These are phyloP conservation scores for Unio delphinus DNA, from an alignment of 2,888 invertebrate genomes.

Conservation along the genomic window DNA sequence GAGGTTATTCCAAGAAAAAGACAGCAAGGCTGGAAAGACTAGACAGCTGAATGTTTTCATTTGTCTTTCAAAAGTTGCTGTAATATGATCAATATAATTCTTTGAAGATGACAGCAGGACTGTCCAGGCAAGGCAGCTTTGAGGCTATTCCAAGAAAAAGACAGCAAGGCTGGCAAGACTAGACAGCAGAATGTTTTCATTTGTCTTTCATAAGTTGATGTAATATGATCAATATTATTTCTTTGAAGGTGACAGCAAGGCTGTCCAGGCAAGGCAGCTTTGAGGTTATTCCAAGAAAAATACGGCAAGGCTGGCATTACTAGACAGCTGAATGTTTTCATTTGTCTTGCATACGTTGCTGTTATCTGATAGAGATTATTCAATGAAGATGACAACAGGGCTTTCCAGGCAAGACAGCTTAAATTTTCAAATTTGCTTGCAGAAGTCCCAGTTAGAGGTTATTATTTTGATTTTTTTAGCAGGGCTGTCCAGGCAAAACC, in stretches of 20 bases:
- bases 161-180: constrained; percentile 20
- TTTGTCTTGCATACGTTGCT: constrained; percentile 40
- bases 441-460: constrained; percentile 34
- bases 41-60: no score
- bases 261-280: constrained; percentile 16
- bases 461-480: constrained; percentile 20
- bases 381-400: constrained; percentile 26
- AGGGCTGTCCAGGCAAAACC: constrained; percentile 18
- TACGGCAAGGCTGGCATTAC: no score
- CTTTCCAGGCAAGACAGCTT: constrained; percentile 14
- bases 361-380: constrained; percentile 39
- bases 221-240: constrained; percentile 40
- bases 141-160: constrained; percentile 7
- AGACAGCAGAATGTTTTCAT: constrained; percentile 9
- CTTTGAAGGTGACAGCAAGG: constrained; percentile 27
- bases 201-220: constrained; percentile 41
- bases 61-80: no score
- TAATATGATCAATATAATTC: no score
- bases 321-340: constrained; percentile 7
- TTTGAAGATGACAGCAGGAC: no score
- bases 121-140: no score
- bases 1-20: no score
- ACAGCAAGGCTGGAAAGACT: no score
- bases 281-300: neutral
- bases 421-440: no score